Evolutionary conservation across 2,888 invertebrate genomes (phyloP), one percentile per base, ranked within the genome.

Genomic region (Acrocyrtus sp.): DNA sequence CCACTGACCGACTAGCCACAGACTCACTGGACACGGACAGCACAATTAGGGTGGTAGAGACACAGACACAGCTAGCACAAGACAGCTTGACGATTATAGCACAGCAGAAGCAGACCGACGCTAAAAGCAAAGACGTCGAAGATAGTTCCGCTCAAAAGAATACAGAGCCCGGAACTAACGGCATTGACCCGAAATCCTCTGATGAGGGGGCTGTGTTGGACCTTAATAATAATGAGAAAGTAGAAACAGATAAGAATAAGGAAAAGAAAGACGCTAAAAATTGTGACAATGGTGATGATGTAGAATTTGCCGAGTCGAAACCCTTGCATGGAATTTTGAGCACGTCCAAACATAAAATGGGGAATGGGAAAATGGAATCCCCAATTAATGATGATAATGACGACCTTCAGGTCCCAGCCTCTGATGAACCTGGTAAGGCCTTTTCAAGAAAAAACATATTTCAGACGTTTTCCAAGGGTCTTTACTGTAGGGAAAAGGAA

Each of bases 301-400:
- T 66, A 48, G 61, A 68, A 21, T 26, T 26, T 65, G 47, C 51
- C 61, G 66, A 70, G 63, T 41, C 43, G 50, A 76, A 74, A 61
- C 76, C 76, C 39, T 74, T 76, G 76, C 76, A 76, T 76, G 76
- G 76, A 58, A 76, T 76, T 74, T 68, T 76, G 72, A 76, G 74
- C 68, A 70, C 67, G 22, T 70, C 73, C 56, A 74, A 68, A 58
- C 66, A 74, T 66, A 69, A 47, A 74, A 61, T 74, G 76, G 74
- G 67, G 62, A 76, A 62, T 67, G 73, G 76, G 56, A 69, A 70
- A 56, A 67, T 61, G 66, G 76, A 72, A 21, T 68, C 72, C 22
- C 67, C 72, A 51, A 41, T 43, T 57, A 74, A 60, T 72, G 76
- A n/a, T n/a, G n/a, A n/a, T n/a, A n/a, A n/a, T n/a, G n/a, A n/a